Evolutionary conservation across 1,140 invertebrate species (phyloP).

Genomic region (Eumaeus atala): DNA sequence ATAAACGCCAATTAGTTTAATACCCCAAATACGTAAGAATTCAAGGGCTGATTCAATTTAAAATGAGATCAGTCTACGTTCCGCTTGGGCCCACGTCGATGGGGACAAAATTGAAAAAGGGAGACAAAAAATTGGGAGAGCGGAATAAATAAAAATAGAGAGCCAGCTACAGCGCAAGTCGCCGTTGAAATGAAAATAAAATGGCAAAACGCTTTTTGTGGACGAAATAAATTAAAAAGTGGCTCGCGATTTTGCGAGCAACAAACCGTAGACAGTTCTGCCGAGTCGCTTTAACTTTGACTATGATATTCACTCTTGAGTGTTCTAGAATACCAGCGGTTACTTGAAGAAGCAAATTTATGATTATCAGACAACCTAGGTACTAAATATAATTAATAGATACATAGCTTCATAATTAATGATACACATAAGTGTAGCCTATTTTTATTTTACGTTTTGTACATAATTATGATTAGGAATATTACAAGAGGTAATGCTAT

Average conservation of each 20-base stretch:
- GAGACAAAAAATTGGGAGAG: conserved; percentile 47
- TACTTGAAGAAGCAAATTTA: too few species aligned
- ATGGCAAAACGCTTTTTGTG: conserved; percentile 69
- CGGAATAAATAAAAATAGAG: conserved; percentile 73
- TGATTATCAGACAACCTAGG: too few species aligned
- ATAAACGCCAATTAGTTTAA: conserved; percentile 53
- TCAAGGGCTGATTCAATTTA: conserved; percentile 67
- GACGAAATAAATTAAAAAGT: conserved; percentile 74
- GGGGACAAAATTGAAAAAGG: conserved; percentile 68
- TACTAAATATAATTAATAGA: too few species aligned
- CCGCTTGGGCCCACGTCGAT: conserved; percentile 59
- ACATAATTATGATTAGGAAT: too few species aligned
- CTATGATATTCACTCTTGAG: conserved; percentile 21
- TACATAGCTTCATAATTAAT: too few species aligned
- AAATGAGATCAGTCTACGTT: conserved; percentile 70
- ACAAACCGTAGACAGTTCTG: conserved; percentile 35
- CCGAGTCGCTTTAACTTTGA: conserved; percentile 23
- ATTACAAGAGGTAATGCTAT: too few species aligned
- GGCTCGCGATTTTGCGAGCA: conserved; percentile 63
- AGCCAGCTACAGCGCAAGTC: conserved; percentile 72
- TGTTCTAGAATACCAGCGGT: too few species aligned
- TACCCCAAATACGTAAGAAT: conserved; percentile 57
- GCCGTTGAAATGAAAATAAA: conserved; percentile 73
- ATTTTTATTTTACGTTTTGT: too few species aligned
- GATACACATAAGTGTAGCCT: too few species aligned